Evolutionary conservation across 2,113 vertebrate species (phyloP).

Genomic region (Pelecanoides urinatrix): DNA sequence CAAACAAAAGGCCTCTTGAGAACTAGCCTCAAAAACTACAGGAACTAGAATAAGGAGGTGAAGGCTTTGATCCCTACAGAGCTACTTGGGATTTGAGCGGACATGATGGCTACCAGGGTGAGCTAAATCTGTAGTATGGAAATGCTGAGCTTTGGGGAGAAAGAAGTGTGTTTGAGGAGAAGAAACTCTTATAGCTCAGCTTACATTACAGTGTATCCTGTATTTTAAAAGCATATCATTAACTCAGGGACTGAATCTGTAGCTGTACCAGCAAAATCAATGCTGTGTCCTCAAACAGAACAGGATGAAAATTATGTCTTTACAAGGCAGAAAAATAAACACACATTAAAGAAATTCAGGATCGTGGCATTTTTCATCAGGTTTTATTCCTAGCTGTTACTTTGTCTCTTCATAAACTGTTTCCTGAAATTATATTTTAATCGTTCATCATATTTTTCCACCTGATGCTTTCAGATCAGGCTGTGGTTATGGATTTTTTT

Average conservation of each 20-base stretch:
- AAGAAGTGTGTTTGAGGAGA: not conserved
- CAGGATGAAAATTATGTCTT: not conserved
- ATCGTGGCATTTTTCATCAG: not conserved
- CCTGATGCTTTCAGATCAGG: not conserved
- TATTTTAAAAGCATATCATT: constrained; percentile 29
- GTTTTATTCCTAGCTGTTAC: not conserved
- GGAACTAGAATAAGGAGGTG: not conserved
- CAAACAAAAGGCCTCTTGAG: not conserved
- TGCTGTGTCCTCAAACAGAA: not conserved
- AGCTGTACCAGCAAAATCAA: not conserved
- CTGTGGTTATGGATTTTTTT: not conserved
- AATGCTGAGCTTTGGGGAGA: not conserved
- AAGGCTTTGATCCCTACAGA: not conserved
- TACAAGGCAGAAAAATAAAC: not conserved
- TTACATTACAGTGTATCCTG: not conserved
- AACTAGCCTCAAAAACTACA: not conserved
- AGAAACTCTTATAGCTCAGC: not conserved
- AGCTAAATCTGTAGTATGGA: not conserved
- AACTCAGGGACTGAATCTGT: not conserved
- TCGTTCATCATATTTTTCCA: not conserved
- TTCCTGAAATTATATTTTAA: not conserved
- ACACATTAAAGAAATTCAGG: not conserved
- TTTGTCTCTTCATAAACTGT: not conserved
- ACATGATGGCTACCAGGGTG: not conserved
- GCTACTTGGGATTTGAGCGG: not conserved